phyloP scores from a whole-genome alignment of 2,888 invertebrate genomes.

The Seira sanloemensis region DNA sequence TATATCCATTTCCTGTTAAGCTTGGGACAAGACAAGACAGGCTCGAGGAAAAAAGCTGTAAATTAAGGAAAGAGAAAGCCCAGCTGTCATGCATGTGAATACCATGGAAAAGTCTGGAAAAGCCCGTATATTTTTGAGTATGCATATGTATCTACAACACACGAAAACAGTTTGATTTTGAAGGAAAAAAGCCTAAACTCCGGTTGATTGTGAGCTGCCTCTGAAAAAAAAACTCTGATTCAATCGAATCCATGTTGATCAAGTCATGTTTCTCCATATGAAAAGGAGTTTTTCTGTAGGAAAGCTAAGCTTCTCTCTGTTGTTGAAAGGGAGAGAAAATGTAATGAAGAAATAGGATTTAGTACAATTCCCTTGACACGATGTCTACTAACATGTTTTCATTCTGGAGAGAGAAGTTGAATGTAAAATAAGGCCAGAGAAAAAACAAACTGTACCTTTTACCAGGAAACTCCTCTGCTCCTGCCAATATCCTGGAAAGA shows the following conservation, averaged over 20 bases:
- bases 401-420: not conserved
- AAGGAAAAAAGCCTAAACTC: not conserved
- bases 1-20: not conserved
- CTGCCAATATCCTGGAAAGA: not conserved
- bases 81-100: not conserved
- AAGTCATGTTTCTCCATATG: no score
- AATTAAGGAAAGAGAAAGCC: conserved; percentile 44
- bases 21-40: conserved; percentile 5
- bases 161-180: conserved; percentile 47
- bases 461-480: not conserved
- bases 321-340: conserved; percentile 27
- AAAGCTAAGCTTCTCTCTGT: no score
- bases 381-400: conserved; percentile 55
- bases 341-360: conserved; percentile 67
- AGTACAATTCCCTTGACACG: conserved; percentile 60
- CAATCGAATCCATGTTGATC: no score
- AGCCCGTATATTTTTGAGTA: conserved; percentile 21
- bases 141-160: no score
- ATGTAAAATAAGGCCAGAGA: not conserved
- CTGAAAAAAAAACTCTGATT: not conserved
- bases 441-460: not conserved
- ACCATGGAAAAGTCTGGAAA: not conserved
- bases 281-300: no score
- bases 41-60: conserved; percentile 39
- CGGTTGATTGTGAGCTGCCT: not conserved